Conservation (phyloP, 1,140 invertebrate species). For the Branchinecta lynchi region DNA sequence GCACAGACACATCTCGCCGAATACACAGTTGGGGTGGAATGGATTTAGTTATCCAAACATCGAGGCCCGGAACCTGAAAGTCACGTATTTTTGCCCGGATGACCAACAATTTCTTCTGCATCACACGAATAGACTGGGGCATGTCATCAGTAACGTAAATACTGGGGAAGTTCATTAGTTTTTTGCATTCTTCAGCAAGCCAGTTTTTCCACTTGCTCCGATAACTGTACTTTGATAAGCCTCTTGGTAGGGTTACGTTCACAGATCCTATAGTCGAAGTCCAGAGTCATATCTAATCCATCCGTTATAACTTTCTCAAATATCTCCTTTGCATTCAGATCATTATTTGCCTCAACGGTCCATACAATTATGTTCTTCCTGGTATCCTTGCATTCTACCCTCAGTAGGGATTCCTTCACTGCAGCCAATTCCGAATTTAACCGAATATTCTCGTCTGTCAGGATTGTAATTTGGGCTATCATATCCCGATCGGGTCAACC, state of each 20-base stretch:
- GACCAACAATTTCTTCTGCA: not conserved
- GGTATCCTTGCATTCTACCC: constrained; percentile 4
- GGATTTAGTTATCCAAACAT: not conserved
- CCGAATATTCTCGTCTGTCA: not conserved
- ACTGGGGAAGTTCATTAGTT: not conserved
- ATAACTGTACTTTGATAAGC: not conserved
- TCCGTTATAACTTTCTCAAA: not conserved
- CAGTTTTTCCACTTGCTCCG: not conserved
- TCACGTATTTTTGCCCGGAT: not conserved
- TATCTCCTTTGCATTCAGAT: not conserved
- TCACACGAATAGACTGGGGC: not conserved
- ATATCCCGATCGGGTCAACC: too few species aligned
- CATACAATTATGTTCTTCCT: not conserved
- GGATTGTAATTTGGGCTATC: too few species aligned
- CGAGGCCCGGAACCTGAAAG: not conserved
- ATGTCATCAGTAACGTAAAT: not conserved
- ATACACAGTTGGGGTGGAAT: not conserved
- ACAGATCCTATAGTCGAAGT: not conserved
- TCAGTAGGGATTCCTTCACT: not conserved
- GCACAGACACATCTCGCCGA: too few species aligned
- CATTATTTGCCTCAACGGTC: not conserved
- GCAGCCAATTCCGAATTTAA: not conserved
- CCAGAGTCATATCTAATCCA: not conserved
- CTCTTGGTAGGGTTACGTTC: not conserved
- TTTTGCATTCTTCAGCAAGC: not conserved